Evolutionary conservation across 1,140 invertebrate genomes (phyloP), one percentile per base, ranked within the genome.

Genomic region (Tetragnatha versicolor): DNA sequence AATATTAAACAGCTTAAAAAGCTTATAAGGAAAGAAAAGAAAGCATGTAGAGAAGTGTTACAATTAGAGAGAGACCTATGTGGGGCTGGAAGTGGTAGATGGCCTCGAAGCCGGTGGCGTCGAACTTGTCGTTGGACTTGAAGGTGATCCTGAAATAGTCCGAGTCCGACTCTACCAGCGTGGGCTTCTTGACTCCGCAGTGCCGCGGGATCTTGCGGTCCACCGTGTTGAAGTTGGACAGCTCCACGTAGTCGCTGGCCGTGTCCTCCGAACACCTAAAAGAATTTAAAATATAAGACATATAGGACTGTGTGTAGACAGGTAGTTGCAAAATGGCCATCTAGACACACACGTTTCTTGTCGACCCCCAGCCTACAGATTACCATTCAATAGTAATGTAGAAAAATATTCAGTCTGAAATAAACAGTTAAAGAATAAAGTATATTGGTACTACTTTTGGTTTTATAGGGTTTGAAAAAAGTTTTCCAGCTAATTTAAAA

Each of bases 101-200:
- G 0, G 95, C 96, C 83, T 94, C 92, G 86, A 98, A 98, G 55
- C 96, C 96, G 37, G 92, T 95, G 5, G 91, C 94, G 84, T 98
- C 96, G 77, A 96, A 91, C 63, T 94, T 89, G 84, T 95, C 93
- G 85, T 98, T 98, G 7, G 95, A 96, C 82, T 92, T 89, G 87
- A 98, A 97, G 5, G 95, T 95, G n/a, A 98, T 93, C 81, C 96
- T 90, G 86, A 98, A 98, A 87, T 97, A 98, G 81, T 93, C 92
- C 42, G 92, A 89, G 83, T 98, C 95, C 14, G 95, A 98, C 79
- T 91, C 90, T 51, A 97, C 90, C 7, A 83, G 68, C 47, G 83
- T 83, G n/a, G 85, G 83, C 10, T 83, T 82, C 81, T 82, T 83
- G 66, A 81, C 79, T 82, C 96, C 96, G 85, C 96, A 98, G 84